A percentile compares a stretch with the other conserved stretches of the same genome.
These are phyloP conservation scores for Ylistrum balloti DNA, from an alignment of 1,140 invertebrate genomes.

Conservation along the genomic window DNA sequence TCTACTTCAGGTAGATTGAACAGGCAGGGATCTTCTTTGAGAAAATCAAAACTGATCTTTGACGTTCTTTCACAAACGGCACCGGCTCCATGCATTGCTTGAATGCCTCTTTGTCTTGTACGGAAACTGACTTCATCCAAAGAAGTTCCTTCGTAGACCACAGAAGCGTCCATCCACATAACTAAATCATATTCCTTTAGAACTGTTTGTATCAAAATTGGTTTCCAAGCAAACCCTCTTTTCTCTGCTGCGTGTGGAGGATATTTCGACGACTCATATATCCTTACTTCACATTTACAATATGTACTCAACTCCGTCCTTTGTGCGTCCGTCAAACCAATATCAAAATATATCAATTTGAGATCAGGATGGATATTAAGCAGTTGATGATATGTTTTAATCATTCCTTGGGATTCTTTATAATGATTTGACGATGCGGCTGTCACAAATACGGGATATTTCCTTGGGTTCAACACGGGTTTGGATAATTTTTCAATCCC, in stretches of 20 bases:
- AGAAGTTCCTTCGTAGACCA: background rate
- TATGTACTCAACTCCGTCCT: background rate
- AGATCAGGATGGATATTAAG: background rate
- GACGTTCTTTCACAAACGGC: background rate
- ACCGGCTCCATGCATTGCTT: background rate
- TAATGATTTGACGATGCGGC: constrained; percentile 17
- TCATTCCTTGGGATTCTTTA: constrained; percentile 1
- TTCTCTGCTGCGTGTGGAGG: background rate
- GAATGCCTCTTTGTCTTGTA: background rate
- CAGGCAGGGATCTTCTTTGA: background rate
- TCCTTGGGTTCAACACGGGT: background rate
- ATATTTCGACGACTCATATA: background rate
- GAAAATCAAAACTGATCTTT: background rate
- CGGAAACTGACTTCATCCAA: background rate
- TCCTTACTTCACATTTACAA: constrained; percentile 7
- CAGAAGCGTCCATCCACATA: constrained; percentile 22
- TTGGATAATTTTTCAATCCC: constrained; percentile 6
- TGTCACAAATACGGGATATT: background rate
- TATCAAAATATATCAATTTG: background rate
- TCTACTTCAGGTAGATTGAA: constrained; percentile 4
- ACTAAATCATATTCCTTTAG: background rate
- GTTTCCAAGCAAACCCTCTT: background rate
- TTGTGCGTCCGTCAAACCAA: background rate
- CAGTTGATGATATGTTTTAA: background rate
- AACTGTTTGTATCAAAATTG: background rate